Conservation (phyloP, 1,140 invertebrate species). For the Dermatophagoides farinae region DNA sequence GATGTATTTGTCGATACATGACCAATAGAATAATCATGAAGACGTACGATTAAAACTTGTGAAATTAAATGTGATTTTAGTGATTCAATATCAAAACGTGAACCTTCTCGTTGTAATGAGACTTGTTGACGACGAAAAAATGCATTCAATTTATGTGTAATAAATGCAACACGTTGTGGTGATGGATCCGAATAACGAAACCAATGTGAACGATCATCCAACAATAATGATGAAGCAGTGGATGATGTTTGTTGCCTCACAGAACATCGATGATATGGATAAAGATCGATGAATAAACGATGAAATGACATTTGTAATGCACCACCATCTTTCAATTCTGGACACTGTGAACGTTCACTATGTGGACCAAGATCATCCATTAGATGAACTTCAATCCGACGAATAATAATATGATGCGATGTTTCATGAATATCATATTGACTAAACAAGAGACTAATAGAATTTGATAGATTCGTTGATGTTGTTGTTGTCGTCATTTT, state of each 20-base stretch:
- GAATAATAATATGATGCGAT: slow-evolving; percentile 85
- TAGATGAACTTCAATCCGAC: slow-evolving; percentile 83
- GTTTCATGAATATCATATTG: slow-evolving; percentile 87
- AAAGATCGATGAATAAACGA: slow-evolving; percentile 76
- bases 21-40: slow-evolving; percentile 14
- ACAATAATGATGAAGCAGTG: not conserved
- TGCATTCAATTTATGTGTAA: slow-evolving; percentile 25
- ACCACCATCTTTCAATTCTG: slow-evolving; percentile 63
- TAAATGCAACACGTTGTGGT: slow-evolving; percentile 26
- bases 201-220: slow-evolving; percentile 68
- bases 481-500: not conserved
- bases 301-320: slow-evolving; percentile 74
- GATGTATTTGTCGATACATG: slow-evolving; percentile 10
- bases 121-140: slow-evolving; percentile 21
- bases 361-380: slow-evolving; percentile 54
- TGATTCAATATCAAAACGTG: not conserved
- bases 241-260: slow-evolving; percentile 13
- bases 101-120: not conserved
- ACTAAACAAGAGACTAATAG: slow-evolving; percentile 39
- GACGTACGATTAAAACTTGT: slow-evolving; percentile 7
- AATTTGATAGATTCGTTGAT: not conserved
- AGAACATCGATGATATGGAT: slow-evolving; percentile 75
- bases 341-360: slow-evolving; percentile 50
- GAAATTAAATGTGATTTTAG: slow-evolving; percentile 9
- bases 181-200: slow-evolving; percentile 32